Conservation (phyloP, 2,888 invertebrate genomes). For the Sphecodes monilicornis region DNA sequence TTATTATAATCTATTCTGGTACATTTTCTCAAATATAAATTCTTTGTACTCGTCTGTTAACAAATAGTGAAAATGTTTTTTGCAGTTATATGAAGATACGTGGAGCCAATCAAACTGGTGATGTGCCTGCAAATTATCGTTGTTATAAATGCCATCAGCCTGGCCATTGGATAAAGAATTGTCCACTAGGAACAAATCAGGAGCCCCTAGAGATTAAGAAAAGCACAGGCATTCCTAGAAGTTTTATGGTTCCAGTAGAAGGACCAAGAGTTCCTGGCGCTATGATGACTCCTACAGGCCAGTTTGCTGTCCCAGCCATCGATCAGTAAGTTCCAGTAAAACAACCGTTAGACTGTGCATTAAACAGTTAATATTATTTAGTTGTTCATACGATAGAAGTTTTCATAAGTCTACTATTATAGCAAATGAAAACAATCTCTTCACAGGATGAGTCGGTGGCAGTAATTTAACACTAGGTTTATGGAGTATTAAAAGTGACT, state of each 20-base stretch:
- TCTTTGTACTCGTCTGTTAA: not conserved
- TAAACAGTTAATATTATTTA: not conserved
- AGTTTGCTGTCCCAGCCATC: slow-evolving; percentile 94
- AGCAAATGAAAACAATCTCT: not conserved
- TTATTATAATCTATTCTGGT: not conserved
- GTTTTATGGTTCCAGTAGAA: slow-evolving; percentile 97
- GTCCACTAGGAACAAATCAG: slow-evolving; percentile 90
- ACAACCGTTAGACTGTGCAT: slow-evolving; percentile 2
- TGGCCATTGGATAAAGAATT: slow-evolving; percentile 99
- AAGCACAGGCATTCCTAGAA: slow-evolving; percentile 98
- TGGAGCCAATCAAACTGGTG: slow-evolving; percentile 94
- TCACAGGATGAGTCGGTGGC: not conserved
- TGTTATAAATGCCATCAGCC: slow-evolving; percentile 97
- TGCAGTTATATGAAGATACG: slow-evolving; percentile 94
- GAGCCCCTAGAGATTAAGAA: slow-evolving; percentile 93
- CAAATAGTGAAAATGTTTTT: not conserved
- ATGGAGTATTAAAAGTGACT: not conserved
- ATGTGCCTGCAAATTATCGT: slow-evolving; percentile 95
- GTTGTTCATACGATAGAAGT: not conserved
- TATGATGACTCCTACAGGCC: slow-evolving; percentile 94
- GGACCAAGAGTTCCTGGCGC: slow-evolving; percentile 95
- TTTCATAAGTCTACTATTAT: not conserved
- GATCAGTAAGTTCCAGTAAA: slow-evolving; percentile 89
- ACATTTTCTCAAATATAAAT: not conserved
- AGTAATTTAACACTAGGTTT: not conserved